These are phyloP conservation scores for Drosophila kikkawai DNA, from an alignment of 1,140 invertebrate genomes.

Conservation along the genomic window DNA sequence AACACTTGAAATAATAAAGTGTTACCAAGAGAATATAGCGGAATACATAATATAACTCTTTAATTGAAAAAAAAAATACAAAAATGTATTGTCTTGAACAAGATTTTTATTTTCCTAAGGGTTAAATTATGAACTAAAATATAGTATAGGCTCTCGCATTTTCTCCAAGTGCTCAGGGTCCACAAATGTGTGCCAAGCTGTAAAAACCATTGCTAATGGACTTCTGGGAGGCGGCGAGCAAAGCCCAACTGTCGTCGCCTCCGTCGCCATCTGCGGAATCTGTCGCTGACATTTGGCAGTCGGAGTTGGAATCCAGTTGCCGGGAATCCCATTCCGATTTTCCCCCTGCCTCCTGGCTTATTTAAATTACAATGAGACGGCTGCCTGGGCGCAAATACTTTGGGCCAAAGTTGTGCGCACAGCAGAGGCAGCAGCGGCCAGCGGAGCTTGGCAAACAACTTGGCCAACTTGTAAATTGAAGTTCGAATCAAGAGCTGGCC, in stretches of 20 bases:
- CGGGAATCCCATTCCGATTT: constrained; percentile 19
- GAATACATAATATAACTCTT: background rate
- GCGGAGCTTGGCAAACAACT: constrained; percentile 71
- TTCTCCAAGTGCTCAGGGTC: constrained; percentile 5
- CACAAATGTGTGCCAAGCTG: constrained; percentile 76
- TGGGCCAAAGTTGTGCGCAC: constrained; percentile 42
- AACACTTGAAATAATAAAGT: background rate
- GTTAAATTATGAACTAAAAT: too few relatives aligned
- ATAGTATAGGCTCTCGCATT: background rate
- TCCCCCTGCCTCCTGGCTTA: constrained; percentile 44
- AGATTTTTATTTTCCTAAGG: too few relatives aligned
- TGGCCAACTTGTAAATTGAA: constrained; percentile 80
- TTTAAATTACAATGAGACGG: constrained; percentile 80
- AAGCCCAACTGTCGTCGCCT: constrained; percentile 69
- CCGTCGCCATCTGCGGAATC: constrained; percentile 63
- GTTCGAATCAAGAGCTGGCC: constrained; percentile 61
- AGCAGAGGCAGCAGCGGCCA: constrained; percentile 18
- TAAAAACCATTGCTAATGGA: constrained; percentile 83
- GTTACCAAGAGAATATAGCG: background rate
- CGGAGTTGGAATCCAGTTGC: constrained; percentile 64
- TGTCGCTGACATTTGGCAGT: constrained; percentile 81
- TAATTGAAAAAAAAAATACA: too few relatives aligned
- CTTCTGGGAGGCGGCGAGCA: constrained; percentile 62
- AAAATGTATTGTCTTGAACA: too few relatives aligned
- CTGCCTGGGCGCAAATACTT: constrained; percentile 46